phyloP scores from a whole-genome alignment of 2,797 vertebrate species.

The Helicolenus hilgendorfi region DNA sequence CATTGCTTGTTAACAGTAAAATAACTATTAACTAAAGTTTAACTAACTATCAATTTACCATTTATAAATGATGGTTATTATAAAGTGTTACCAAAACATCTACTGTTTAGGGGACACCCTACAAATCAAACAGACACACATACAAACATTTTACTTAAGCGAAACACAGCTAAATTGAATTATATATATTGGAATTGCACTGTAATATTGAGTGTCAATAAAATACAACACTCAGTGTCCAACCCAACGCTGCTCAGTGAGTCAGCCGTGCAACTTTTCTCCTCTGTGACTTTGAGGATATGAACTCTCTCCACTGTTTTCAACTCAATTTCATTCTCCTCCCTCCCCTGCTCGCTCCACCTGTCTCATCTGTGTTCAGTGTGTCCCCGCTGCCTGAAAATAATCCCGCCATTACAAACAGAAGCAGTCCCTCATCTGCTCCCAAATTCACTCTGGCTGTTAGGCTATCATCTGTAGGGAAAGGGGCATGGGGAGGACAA shows the following conservation, averaged over 20 bases:
- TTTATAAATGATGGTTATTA: too few relatives aligned
- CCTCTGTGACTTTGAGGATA: conserved; percentile 20
- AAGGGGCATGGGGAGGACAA: conserved; percentile 68
- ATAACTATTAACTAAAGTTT: too few relatives aligned
- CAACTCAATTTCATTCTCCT: conserved; percentile 7
- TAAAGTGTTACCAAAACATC: background rate
- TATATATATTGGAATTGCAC: background rate
- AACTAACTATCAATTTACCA: too few relatives aligned
- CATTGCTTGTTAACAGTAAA: too few relatives aligned
- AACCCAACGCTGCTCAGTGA: background rate
- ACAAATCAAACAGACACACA: background rate
- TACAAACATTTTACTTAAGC: background rate
- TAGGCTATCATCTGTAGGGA: conserved; percentile 56
- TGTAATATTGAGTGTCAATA: background rate
- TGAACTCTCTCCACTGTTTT: background rate
- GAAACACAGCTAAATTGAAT: background rate
- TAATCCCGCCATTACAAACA: conserved; percentile 54
- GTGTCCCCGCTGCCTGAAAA: conserved; percentile 32
- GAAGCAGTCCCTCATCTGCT: conserved; percentile 51
- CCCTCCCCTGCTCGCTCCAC: background rate
- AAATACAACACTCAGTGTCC: background rate
- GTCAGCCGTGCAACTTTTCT: conserved; percentile 15
- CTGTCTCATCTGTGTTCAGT: conserved; percentile 25
- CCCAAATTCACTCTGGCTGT: conserved; percentile 58
- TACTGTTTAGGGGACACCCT: too few relatives aligned